Evolutionary conservation across 2,888 invertebrate species (phyloP).

Genomic region (Pollenia angustigena): DNA sequence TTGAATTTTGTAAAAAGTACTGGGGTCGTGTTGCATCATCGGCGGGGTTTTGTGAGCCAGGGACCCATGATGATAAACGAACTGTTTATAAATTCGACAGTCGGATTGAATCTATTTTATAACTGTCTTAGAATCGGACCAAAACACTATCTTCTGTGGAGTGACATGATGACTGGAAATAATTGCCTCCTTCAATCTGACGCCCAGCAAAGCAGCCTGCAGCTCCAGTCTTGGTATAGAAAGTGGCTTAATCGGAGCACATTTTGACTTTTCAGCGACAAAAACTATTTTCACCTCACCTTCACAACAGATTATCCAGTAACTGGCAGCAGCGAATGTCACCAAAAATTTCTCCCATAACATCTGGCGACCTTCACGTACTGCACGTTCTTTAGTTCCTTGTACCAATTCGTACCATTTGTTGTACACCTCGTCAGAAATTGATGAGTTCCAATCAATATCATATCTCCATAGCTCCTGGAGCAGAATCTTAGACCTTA

Average conservation of each 20-base stretch:
- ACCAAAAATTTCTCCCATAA: neutral
- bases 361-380: neutral
- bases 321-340: conserved; percentile 4
- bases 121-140: conserved; percentile 17
- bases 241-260: conserved; percentile 1
- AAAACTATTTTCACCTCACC: neutral
- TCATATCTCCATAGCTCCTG: conserved; percentile 17
- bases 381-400: neutral
- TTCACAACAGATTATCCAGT: conserved; percentile 8
- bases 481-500: conserved; percentile 5
- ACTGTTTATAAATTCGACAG: conserved; percentile 9
- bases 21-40: neutral
- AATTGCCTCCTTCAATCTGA: neutral
- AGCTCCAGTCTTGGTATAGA: conserved; percentile 5
- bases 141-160: neutral
- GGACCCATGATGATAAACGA: conserved; percentile 29
- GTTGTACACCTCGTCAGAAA: neutral
- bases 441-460: conserved; percentile 2
- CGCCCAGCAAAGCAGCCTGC: conserved; percentile 11
- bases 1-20: neutral
- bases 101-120: conserved; percentile 23
- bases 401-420: conserved; percentile 19
- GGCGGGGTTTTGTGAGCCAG: neutral
- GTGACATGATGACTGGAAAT: neutral
- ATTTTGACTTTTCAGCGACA: conserved; percentile 10